Conservation (phyloP, 2,113 vertebrate species). For the Miniopterus natalensis region DNA sequence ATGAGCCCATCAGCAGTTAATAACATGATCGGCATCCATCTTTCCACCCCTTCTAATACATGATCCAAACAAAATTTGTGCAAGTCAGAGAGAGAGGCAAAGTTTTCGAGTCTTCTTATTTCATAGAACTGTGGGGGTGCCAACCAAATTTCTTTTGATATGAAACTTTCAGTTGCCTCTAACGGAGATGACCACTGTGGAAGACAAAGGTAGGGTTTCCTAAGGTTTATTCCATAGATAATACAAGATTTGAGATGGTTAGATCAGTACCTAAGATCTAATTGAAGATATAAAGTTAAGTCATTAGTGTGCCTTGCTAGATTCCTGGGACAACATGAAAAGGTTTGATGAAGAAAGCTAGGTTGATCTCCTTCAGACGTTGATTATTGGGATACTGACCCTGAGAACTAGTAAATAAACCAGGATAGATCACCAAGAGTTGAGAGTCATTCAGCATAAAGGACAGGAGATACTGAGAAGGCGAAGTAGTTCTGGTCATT, state of each 20-base stretch:
- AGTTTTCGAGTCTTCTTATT: slow-evolving; percentile 91
- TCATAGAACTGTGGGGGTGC: slow-evolving; percentile 96
- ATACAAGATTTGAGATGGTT: not conserved
- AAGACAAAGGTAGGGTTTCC: slow-evolving; percentile 58
- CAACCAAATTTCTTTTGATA: slow-evolving; percentile 89
- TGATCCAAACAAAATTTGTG: slow-evolving; percentile 89
- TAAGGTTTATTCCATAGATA: not conserved
- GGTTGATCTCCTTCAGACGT: not conserved
- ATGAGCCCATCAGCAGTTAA: slow-evolving; percentile 82
- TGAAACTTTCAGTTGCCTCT: slow-evolving; percentile 89
- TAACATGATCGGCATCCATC: slow-evolving; percentile 88
- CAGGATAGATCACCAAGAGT: not conserved
- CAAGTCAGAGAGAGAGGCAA: slow-evolving; percentile 88
- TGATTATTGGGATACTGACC: not conserved
- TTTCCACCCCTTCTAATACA: slow-evolving; percentile 90
- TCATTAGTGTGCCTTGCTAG: not conserved
- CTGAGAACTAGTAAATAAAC: not conserved
- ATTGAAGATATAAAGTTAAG: not conserved
- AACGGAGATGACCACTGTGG: slow-evolving; percentile 94
- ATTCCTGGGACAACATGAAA: not conserved
- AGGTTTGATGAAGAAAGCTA: not conserved
- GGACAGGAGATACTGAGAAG: not conserved
- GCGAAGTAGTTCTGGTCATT: not conserved
- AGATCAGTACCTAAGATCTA: not conserved
- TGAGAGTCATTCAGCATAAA: not conserved